Evolutionary conservation across 2,797 vertebrate species (phyloP).

Genomic region (Corythornis leucogaster): DNA sequence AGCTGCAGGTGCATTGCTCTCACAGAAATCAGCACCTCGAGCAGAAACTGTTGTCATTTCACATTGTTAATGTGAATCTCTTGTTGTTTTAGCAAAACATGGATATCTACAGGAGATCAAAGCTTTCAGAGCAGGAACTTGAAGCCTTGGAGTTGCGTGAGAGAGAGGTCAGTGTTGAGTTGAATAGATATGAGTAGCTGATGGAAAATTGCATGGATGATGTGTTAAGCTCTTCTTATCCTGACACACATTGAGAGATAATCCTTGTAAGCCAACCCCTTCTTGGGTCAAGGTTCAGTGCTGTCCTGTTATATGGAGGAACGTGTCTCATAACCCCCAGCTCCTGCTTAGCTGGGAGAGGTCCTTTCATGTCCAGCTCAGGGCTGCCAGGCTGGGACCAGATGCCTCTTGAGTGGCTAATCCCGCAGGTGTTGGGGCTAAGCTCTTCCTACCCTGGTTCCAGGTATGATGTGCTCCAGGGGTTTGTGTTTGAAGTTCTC

Average conservation of each 20-base stretch:
- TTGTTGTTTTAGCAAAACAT: constrained; percentile 90
- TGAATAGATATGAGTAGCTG: constrained; percentile 1
- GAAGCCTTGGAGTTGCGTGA: constrained; percentile 95
- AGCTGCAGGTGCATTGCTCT: background rate
- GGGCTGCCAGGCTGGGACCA: background rate
- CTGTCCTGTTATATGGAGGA: background rate
- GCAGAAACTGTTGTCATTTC: background rate
- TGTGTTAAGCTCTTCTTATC: constrained; percentile 11
- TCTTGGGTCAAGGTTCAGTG: background rate
- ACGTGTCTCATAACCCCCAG: background rate
- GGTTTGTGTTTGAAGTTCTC: background rate
- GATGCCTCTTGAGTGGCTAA: accelerated
- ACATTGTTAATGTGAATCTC: background rate
- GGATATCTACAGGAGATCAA: constrained; percentile 91
- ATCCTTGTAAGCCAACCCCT: background rate
- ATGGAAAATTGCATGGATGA: constrained; percentile 19
- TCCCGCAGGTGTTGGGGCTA: accelerated
- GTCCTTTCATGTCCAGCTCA: background rate
- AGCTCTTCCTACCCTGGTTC: background rate
- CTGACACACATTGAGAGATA: background rate
- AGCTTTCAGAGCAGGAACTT: constrained; percentile 91
- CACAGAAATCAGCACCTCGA: accelerated
- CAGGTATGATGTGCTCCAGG: background rate
- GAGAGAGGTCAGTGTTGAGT: constrained; percentile 86
- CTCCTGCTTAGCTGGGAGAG: background rate